Evolutionary conservation across 2,888 invertebrate genomes (phyloP).

Genomic region (Sesia apiformis): DNA sequence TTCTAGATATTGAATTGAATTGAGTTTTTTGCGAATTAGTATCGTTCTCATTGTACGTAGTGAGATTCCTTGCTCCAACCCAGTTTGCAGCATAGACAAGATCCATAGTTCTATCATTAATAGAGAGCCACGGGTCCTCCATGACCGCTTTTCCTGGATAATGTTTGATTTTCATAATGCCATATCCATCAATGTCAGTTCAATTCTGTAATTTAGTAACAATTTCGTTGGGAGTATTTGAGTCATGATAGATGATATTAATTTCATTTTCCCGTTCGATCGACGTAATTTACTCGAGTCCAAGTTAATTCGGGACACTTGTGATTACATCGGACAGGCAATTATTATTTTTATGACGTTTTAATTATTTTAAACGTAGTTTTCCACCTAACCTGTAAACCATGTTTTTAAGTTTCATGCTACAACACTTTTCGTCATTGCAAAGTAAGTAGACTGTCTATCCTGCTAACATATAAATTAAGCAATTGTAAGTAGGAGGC

Average conservation of each 20-base stretch:
- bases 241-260: conserved; percentile 10
- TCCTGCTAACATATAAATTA: too few relatives aligned
- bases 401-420: too few relatives aligned
- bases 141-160: conserved; percentile 89
- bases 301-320: too few relatives aligned
- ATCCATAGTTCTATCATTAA: conserved; percentile 81
- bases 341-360: too few relatives aligned
- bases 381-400: too few relatives aligned
- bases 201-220: too few relatives aligned
- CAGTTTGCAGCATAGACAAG: conserved; percentile 89
- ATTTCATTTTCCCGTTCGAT: conserved; percentile 30
- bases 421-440: too few relatives aligned
- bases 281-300: conserved; percentile 3
- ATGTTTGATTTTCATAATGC: conserved; percentile 85
- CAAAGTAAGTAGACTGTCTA: too few relatives aligned
- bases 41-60: conserved; percentile 51
- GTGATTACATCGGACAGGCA: too few relatives aligned
- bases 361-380: too few relatives aligned
- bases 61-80: conserved; percentile 80
- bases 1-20: conserved; percentile 66
- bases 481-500: too few relatives aligned
- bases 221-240: neutral
- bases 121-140: conserved; percentile 81
- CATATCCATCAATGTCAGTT: neutral
- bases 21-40: conserved; percentile 39